These are phyloP conservation scores for Netelia fuscicornis DNA, from an alignment of 2,888 invertebrate species.

Conservation along the genomic window DNA sequence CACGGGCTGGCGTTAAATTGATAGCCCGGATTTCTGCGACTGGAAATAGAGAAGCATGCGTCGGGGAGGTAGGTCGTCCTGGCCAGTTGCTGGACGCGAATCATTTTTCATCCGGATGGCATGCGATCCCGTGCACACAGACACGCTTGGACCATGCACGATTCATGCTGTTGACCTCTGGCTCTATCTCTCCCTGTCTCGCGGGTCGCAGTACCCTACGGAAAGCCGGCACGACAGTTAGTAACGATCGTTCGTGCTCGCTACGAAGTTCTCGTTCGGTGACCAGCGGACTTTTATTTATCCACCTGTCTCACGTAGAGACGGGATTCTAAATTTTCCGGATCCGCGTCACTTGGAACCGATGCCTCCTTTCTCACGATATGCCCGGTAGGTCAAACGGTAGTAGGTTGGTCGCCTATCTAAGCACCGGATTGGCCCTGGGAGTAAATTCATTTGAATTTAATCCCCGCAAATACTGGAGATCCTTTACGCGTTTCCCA, in stretches of 20 bases:
- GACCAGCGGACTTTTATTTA: slow-evolving; percentile 58
- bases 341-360: slow-evolving; percentile 25
- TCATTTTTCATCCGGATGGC: slow-evolving; percentile 69
- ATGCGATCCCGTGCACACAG: slow-evolving; percentile 55
- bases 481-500: background rate
- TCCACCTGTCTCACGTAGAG: slow-evolving; percentile 40
- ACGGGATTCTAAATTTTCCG: slow-evolving; percentile 59
- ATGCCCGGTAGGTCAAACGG: background rate
- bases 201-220: slow-evolving; percentile 26
- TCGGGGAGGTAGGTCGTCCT: slow-evolving; percentile 49
- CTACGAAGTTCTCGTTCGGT: slow-evolving; percentile 26
- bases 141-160: slow-evolving; percentile 55
- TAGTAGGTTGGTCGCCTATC: background rate
- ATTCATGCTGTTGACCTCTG: slow-evolving; percentile 58
- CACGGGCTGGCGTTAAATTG: slow-evolving; percentile 50
- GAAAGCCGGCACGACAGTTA: slow-evolving; percentile 59
- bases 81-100: slow-evolving; percentile 56
- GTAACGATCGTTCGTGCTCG: slow-evolving; percentile 68
- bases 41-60: slow-evolving; percentile 63
- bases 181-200: slow-evolving; percentile 31
- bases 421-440: slow-evolving; percentile 11
- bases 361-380: background rate
- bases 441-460: slow-evolving; percentile 42
- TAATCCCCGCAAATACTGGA: slow-evolving; percentile 48
- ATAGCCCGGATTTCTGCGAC: slow-evolving; percentile 58